Percentiles rank a stretch among this genome's conserved stretches.
These are phyloP conservation scores for Taphrorychus bicolor DNA, from an alignment of 2,888 invertebrate species.

Conservation along the genomic window DNA sequence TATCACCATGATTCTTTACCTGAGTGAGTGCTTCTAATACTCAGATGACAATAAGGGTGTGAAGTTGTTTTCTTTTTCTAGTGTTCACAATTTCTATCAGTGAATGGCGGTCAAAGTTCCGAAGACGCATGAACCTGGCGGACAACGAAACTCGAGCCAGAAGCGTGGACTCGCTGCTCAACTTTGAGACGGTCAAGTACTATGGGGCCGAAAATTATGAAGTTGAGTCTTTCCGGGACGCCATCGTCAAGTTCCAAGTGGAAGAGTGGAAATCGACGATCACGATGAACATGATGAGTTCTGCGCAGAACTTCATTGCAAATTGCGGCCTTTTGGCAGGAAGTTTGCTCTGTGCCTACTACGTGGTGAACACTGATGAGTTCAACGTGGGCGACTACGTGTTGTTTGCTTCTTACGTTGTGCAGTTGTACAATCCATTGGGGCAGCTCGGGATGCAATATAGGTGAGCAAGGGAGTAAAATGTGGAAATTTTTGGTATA, in stretches of 20 bases:
- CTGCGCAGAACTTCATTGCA: slow-evolving; percentile 89
- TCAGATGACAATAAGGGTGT: background rate
- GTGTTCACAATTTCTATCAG: slow-evolving; percentile 89
- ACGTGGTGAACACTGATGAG: slow-evolving; percentile 72
- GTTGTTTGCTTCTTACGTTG: slow-evolving; percentile 91
- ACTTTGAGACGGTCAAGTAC: slow-evolving; percentile 99
- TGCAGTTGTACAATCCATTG: slow-evolving; percentile 92
- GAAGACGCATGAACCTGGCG: slow-evolving; percentile 90
- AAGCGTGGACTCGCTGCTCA: slow-evolving; percentile 94
- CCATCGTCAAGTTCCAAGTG: slow-evolving; percentile 87
- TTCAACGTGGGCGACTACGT: slow-evolving; percentile 96
- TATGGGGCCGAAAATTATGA: slow-evolving; percentile 95
- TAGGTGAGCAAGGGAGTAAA: slow-evolving; percentile 65
- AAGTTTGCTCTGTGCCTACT: slow-evolving; percentile 86
- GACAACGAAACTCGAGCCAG: slow-evolving; percentile 92
- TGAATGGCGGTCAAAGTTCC: slow-evolving; percentile 98
- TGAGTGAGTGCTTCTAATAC: slow-evolving; percentile 69
- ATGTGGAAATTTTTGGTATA: background rate
- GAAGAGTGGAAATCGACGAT: slow-evolving; percentile 90
- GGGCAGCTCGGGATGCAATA: slow-evolving; percentile 99
- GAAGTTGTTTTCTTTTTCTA: slow-evolving; percentile 58
- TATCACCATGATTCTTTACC: slow-evolving; percentile 88
- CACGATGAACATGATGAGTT: slow-evolving; percentile 89
- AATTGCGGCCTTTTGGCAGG: slow-evolving; percentile 86
- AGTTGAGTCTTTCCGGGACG: slow-evolving; percentile 80